Evolutionary conservation across 1,140 invertebrate genomes (phyloP), one percentile per base, ranked within the genome.

Genomic region (Hycleus cichorii): DNA sequence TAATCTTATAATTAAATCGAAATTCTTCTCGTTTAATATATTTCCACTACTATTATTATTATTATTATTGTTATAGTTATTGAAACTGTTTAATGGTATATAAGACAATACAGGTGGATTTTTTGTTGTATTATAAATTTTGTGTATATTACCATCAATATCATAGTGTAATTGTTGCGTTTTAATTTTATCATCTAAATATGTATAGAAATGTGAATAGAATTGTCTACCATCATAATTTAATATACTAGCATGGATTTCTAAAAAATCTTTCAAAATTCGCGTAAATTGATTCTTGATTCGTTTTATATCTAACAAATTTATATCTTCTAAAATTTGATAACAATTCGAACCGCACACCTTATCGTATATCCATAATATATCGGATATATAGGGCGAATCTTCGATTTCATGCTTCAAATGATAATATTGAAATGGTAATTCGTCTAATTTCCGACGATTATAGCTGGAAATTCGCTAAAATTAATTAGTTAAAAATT

Each of bases 361-460:
- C 75, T 91, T 91, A 62, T 84, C 81, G 64, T 84, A 82, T 8
- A 91, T 78, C 88, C 88, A 91, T 54, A 80, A 78, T 4, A 84
- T 72, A 68, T 89, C 81, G 9, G 81, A 82, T 60, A 89, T 73
- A 63, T 77, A 75, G 10, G 72, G 67, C 24, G 69, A 74, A 39
- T 64, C 59, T 39, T 72, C 64, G 8, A 76, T 65, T 39, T 68
- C 51, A 65, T 65, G 47, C 66, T 72, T 47, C 18, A 74, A 46
- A 49, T 73, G 66, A 57, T 66, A 69, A 49, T 72, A 75, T 62
- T 91, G 88, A 75, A 83, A 88, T 50, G 90, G 90, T 44, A 93
- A 76, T 75, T 93, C 90, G 73, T 90, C 88, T 44, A 90, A 76
- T 75, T 87, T 89, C 69, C 90, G 76, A n/a, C 82, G 79, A 72